Conservation (phyloP, 2,797 vertebrate genomes). For the Molossus molossus region DNA sequence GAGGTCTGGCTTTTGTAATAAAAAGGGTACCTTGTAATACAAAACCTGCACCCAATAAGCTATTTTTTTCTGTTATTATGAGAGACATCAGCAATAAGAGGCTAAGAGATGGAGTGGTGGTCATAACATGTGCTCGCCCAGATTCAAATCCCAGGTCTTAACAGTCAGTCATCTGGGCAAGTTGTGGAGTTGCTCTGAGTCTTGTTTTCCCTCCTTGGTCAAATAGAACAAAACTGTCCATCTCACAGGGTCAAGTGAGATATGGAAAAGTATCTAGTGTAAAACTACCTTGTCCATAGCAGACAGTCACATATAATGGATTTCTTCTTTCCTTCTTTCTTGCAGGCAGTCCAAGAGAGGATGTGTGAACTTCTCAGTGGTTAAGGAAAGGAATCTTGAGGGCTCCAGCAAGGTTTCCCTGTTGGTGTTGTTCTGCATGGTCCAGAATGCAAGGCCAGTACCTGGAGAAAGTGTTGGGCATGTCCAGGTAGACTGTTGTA, state of each 20-base stretch:
- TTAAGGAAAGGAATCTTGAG: conserved; percentile 12
- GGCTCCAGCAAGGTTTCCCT: background rate
- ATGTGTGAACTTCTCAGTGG: background rate
- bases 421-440: background rate
- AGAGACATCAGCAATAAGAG: background rate
- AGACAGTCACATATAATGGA: background rate
- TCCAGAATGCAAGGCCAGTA: background rate
- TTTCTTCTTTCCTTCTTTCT: background rate
- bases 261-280: background rate
- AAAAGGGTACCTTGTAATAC: background rate
- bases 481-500: background rate
- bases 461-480: background rate
- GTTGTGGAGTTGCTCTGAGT: background rate
- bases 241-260: background rate
- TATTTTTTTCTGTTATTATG: background rate
- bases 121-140: background rate
- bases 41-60: background rate
- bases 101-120: background rate
- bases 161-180: background rate
- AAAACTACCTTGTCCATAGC: background rate
- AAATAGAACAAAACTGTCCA: background rate
- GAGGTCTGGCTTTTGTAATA: background rate
- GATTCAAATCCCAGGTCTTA: background rate
- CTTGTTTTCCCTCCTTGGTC: background rate
- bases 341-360: background rate